phyloP scores from a whole-genome alignment of 2,113 vertebrate species.

The Apeltes quadracus region DNA sequence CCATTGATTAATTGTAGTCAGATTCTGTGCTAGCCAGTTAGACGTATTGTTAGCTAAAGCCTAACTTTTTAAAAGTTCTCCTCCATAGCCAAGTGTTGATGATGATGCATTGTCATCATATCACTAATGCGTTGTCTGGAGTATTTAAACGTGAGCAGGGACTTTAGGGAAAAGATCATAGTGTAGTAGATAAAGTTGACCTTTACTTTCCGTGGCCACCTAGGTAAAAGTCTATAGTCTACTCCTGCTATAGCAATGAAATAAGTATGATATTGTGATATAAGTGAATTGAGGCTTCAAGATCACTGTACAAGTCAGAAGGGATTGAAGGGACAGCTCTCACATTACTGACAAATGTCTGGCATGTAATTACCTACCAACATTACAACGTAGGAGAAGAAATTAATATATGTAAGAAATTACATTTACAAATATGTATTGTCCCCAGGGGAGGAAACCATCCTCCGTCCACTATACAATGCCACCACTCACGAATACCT shows the following conservation, averaged over 20 bases:
- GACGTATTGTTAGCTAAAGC: no score
- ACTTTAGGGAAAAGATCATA: no score
- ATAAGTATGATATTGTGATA: neutral
- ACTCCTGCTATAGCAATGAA: neutral
- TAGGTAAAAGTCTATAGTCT: no score
- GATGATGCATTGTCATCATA: no score
- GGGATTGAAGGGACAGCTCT: neutral
- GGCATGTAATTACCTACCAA: neutral
- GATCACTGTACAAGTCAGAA: neutral
- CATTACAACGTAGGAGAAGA: neutral
- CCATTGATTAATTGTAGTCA: no score
- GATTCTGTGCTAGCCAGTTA: no score
- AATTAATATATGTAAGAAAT: neutral
- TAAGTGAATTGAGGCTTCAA: neutral
- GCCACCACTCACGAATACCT: no score
- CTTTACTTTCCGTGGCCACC: no score
- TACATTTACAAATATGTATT: neutral
- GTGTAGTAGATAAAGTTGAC: neutral
- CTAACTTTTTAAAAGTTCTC: no score
- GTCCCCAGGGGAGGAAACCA: neutral
- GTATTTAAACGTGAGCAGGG: no score
- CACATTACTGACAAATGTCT: neutral
- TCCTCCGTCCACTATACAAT: neutral
- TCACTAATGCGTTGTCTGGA: no score
- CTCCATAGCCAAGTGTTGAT: no score